phyloP scores from a whole-genome alignment of 2,888 invertebrate species.

The Philhelius pedissequus region DNA sequence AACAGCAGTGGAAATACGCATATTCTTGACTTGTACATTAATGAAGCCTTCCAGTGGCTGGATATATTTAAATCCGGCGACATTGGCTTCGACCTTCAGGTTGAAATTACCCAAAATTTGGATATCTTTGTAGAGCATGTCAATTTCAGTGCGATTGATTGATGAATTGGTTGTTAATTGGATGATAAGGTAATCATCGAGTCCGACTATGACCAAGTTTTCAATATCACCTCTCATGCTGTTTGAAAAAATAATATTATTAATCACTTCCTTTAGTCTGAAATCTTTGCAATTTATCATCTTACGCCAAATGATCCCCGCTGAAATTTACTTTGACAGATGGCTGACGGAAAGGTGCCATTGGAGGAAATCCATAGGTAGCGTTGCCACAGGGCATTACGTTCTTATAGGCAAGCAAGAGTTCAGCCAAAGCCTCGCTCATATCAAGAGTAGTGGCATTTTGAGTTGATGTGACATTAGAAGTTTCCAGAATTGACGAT shows the following conservation, averaged over 20 bases:
- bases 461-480: not conserved
- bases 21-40: conserved; percentile 10
- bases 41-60: conserved; percentile 15
- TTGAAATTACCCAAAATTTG: conserved; percentile 70
- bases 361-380: conserved; percentile 67
- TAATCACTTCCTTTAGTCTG: not conserved
- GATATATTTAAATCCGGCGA: conserved; percentile 66
- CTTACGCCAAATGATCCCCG: conserved; percentile 30
- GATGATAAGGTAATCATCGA: conserved; percentile 70
- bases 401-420: conserved; percentile 66
- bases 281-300: not conserved
- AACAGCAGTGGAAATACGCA: conserved; percentile 8
- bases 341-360: conserved; percentile 69
- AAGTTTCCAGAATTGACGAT: not conserved
- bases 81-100: conserved; percentile 18
- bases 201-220: conserved; percentile 70
- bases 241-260: not conserved
- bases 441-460: conserved; percentile 45
- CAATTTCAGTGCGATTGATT: conserved; percentile 68
- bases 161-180: conserved; percentile 63
- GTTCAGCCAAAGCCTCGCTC: conserved; percentile 68
- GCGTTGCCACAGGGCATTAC: conserved; percentile 73
- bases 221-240: conserved; percentile 71
- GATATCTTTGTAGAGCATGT: conserved; percentile 70
- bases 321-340: not conserved